phyloP scores from a whole-genome alignment of 2,888 invertebrate genomes.

The Podotricha telesiphe region DNA sequence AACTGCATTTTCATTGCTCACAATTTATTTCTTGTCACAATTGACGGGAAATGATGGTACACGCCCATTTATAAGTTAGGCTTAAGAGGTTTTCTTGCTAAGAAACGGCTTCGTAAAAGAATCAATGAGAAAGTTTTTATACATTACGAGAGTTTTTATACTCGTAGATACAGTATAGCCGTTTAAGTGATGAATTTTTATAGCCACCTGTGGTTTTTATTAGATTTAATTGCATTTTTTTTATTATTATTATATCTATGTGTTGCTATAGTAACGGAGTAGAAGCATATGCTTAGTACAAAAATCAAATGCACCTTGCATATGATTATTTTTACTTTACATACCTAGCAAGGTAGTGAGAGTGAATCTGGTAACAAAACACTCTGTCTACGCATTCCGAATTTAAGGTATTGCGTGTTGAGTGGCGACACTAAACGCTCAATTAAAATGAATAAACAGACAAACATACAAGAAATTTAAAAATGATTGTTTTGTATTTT shows the following conservation, averaged over 20 bases:
- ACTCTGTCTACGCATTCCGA: too few species aligned
- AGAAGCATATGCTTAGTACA: too few species aligned
- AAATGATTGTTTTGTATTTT: too few species aligned
- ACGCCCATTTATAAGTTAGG: conserved; percentile 29
- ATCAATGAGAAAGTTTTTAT: not conserved
- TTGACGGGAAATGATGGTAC: conserved; percentile 40
- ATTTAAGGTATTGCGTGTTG: too few species aligned
- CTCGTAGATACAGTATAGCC: not conserved
- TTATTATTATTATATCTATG: not conserved
- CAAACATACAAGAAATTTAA: too few species aligned
- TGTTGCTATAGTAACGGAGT: too few species aligned
- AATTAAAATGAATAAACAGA: too few species aligned
- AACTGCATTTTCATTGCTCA: conserved; percentile 42
- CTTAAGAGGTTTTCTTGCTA: conserved; percentile 20
- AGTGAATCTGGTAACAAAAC: too few species aligned
- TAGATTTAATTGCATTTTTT: not conserved
- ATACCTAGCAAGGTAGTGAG: too few species aligned
- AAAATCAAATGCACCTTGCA: too few species aligned
- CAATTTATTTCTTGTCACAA: conserved; percentile 41
- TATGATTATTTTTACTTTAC: too few species aligned
- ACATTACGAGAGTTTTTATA: not conserved
- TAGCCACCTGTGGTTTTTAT: conserved; percentile 2
- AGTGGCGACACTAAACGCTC: too few species aligned
- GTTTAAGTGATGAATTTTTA: conserved; percentile 2
- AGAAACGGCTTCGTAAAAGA: conserved; percentile 17